Evolutionary conservation across 2,888 invertebrate species (phyloP), one percentile per base, ranked within the genome.

Genomic region (Tiphia femorata): DNA sequence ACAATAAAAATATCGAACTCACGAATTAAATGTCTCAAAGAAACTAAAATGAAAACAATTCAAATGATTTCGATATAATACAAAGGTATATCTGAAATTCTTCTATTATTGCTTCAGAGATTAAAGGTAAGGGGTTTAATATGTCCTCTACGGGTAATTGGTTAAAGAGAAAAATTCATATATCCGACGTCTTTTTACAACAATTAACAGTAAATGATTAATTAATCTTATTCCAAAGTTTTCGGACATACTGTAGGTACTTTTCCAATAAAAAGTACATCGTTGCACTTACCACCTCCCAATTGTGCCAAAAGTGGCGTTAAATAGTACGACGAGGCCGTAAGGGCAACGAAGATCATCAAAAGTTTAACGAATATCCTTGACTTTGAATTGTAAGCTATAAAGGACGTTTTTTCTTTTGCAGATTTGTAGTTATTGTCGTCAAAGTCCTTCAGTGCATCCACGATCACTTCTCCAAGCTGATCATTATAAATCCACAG

Each of bases 321-420:
- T 3, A 72, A 30, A 38, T 75, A 79, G 51, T 73, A 78, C 1
- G 75, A 76, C 0, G 66, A 61, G 1, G 77, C 78, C 0, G 78
- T 78, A 8, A 76, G 43, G 1, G 66, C 58, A 4, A 78, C 72
- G 29, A 78, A 75, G 1, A 48, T 49, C 14, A 71, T 67, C 21
- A 76, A 49, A 2, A 77, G 46, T 43, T 72, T 75, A 4, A 75
- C 64, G 48, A 78, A 76, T 3, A 60, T 52, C 47, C 74, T 75
- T 0, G 78, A 71, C 12, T 56, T 75, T 0, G 44, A 46, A 16
- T 75, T 73, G 29, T 77, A 79, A 2, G 61, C 41, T 0, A 75
- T 30, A 19, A 78, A 70, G 3, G 58, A 50, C 27, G 64, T 43
- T 7, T 43, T 58, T 43, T 79, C 77, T n/a, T 73, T 53, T 1